Evolutionary conservation across 23 tunicate genomes (phyloP), one percentile per base, ranked within the genome.

Genomic region (Oikopleura dioica): DNA sequence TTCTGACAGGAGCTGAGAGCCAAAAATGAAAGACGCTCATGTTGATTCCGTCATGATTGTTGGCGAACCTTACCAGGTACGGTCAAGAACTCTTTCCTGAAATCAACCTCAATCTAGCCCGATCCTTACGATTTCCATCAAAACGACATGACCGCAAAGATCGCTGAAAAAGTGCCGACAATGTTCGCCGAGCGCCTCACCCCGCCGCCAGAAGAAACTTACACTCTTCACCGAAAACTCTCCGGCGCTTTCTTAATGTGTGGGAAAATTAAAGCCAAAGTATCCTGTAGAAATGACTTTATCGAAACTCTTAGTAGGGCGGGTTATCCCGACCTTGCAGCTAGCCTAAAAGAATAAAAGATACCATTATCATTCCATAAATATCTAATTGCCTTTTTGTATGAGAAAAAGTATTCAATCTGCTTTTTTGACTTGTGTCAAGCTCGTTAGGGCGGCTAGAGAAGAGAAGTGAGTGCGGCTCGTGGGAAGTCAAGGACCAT

Each of bases 151-250:
- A 77, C 88, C 1, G 55, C 36, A 1, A 79, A 85, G 4, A 94
- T 94, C 77, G 79, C 84, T 72, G 77, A 86, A 34, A 77, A 83
- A 38, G 76, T 94, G 51, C 99, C 99, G 1, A 83, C 87, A 24
- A 87, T 94, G 81, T 76, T 94, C 26, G 80, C 86, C 50, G 88
- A 86, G 44, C 77, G 99, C 37, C 83, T 94, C 4, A 76, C 95
- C 1, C 92, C 99, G 1, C 99, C 99, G 5, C 99, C 99, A 0
- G 99, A 94, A 68, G 99, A 94, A 81, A 78, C 82, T 28, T 94
- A 94, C 38, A 83, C 99, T 36, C 59, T 94, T 0, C 99, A 94
- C 67, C 82, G 99, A 23, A 94, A 94, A 59, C 79, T 94, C 1
- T 94, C 99, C 9, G 81, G 84, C 36, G 82, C 72, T 23, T 63